Conservation (phyloP, 2,113 vertebrate species). For the Cynopterus brachyotis region DNA sequence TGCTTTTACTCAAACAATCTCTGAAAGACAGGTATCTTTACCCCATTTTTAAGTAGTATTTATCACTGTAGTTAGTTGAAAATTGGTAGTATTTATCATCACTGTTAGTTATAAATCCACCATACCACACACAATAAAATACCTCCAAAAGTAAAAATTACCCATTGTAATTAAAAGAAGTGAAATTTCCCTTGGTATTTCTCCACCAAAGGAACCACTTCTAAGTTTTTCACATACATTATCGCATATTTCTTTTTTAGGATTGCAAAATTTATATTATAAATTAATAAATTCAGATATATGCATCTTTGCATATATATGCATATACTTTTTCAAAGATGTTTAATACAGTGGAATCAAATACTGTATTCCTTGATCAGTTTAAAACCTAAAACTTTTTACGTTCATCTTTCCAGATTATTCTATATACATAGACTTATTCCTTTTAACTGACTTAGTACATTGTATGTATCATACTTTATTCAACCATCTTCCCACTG, state of each 20-base stretch:
- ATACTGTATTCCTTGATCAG: too few species aligned
- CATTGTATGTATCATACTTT: too few species aligned
- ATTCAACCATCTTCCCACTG: too few species aligned
- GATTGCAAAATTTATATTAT: background rate
- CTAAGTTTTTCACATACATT: background rate
- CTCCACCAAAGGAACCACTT: background rate
- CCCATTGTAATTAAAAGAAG: background rate
- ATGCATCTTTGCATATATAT: background rate
- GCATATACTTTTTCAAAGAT: background rate
- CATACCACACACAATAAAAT: background rate
- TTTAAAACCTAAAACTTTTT: too few species aligned
- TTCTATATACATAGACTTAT: too few species aligned
- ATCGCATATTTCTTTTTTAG: background rate
- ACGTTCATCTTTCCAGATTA: too few species aligned
- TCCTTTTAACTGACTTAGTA: too few species aligned
- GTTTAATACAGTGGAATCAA: background rate
- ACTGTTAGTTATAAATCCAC: background rate
- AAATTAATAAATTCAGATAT: background rate
- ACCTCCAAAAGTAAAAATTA: background rate
- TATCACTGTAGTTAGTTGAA: background rate
- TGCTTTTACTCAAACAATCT: background rate
- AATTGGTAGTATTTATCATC: background rate
- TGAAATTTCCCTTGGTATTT: background rate
- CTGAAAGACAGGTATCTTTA: background rate
- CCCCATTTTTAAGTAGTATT: background rate